Evolutionary conservation across 2,888 invertebrate species (phyloP).

Genomic region (Meloe dianella): DNA sequence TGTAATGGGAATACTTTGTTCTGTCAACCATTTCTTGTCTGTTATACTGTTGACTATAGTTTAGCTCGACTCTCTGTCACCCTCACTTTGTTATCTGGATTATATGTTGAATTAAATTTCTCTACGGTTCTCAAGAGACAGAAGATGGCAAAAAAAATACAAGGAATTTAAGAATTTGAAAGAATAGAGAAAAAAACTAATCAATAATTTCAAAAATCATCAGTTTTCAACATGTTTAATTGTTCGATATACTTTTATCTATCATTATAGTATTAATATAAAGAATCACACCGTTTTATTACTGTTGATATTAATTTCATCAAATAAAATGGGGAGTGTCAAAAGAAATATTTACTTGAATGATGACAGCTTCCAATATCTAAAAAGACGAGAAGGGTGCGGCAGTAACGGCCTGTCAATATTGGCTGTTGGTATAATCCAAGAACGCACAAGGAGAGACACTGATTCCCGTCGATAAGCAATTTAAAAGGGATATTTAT

Average conservation of each 20-base stretch:
- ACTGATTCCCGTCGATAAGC: conserved; percentile 51
- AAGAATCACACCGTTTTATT: not conserved
- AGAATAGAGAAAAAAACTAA: not conserved
- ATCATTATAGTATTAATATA: not conserved
- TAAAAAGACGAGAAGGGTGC: conserved; percentile 24
- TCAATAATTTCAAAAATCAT: not conserved
- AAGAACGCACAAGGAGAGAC: conserved; percentile 33
- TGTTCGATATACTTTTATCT: not conserved
- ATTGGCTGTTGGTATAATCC: conserved; percentile 40
- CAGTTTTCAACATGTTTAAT: too few species aligned
- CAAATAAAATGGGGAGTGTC: conserved; percentile 8
- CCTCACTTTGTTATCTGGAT: conserved; percentile 1
- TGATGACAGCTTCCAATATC: conserved; percentile 21
- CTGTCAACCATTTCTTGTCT: conserved; percentile 25
- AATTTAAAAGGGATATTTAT: conserved; percentile 55
- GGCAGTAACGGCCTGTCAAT: conserved; percentile 41
- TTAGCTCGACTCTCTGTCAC: not conserved
- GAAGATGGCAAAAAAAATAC: not conserved
- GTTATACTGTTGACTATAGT: not conserved
- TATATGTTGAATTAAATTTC: conserved; percentile 10
- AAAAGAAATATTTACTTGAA: conserved; percentile 32
- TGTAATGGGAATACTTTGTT: conserved; percentile 35
- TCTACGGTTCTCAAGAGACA: not conserved
- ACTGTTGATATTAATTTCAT: conserved; percentile 1
- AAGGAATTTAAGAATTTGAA: not conserved